A percentile compares a stretch with the other conserved stretches of the same genome.
These are phyloP conservation scores for Shinisaurus crocodilurus DNA, from an alignment of 2,113 vertebrate species.

Conservation along the genomic window DNA sequence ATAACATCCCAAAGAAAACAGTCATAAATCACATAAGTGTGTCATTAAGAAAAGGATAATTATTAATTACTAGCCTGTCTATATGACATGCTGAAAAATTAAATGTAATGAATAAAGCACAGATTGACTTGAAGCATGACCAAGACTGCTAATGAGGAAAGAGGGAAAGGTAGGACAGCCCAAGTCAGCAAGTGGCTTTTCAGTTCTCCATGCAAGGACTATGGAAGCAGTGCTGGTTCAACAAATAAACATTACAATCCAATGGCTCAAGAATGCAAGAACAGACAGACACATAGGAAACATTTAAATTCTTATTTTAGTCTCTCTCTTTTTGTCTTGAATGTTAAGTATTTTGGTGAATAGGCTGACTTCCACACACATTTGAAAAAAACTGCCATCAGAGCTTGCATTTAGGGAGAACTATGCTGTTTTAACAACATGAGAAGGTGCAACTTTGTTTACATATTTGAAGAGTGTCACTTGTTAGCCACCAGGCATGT, in stretches of 20 bases:
- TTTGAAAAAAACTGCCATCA: background rate
- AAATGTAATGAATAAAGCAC: background rate
- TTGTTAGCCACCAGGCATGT: background rate
- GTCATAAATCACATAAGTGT: background rate
- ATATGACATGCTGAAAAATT: fast-evolving
- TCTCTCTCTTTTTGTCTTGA: background rate
- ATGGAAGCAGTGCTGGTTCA: background rate
- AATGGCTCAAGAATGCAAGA: background rate
- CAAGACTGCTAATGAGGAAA: background rate
- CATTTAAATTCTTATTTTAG: background rate
- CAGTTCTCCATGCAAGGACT: background rate
- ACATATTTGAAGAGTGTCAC: background rate
- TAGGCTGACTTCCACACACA: background rate
- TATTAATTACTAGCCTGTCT: background rate
- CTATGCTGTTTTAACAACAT: background rate
- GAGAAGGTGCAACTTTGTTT: background rate
- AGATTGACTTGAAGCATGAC: background rate
- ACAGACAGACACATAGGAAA: background rate
- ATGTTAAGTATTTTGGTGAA: background rate
- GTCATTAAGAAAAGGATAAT: background rate
- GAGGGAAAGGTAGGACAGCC: background rate
- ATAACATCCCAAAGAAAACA: background rate
- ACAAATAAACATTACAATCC: background rate
- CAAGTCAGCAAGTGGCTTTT: background rate
- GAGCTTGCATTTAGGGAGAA: background rate